Conservation (phyloP, 2,888 invertebrate species). For the Cantharis rustica region DNA sequence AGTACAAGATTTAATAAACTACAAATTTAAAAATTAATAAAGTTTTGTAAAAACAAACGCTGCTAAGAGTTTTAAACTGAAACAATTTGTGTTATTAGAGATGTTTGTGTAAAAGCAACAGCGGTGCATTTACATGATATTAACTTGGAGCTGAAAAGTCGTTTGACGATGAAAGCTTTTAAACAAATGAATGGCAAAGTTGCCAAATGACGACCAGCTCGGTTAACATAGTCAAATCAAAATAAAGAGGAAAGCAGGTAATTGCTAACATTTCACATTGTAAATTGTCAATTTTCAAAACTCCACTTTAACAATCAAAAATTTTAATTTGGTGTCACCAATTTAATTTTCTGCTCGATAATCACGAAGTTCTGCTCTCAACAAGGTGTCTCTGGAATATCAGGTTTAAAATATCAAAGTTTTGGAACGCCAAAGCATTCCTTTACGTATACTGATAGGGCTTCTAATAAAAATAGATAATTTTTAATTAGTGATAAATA, state of each 20-base stretch:
- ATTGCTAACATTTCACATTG: not conserved
- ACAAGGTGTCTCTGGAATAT: too few species aligned
- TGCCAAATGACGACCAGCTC: not conserved
- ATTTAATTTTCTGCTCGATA: too few species aligned
- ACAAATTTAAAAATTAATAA: not conserved
- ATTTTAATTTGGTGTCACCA: too few species aligned
- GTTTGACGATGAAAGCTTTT: slow-evolving; percentile 19
- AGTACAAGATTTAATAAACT: not conserved
- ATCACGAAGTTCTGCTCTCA: too few species aligned
- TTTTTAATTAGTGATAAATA: too few species aligned
- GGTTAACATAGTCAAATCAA: slow-evolving; percentile 10
- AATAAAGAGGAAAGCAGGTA: not conserved
- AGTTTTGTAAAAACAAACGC: not conserved
- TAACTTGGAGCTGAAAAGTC: slow-evolving; percentile 1
- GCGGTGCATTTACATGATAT: slow-evolving; percentile 15
- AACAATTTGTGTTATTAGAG: not conserved
- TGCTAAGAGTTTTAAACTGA: not conserved
- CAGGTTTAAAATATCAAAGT: too few species aligned
- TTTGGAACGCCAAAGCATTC: too few species aligned
- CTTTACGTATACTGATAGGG: too few species aligned
- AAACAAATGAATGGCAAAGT: slow-evolving; percentile 14
- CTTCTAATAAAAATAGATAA: too few species aligned
- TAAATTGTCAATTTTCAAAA: not conserved
- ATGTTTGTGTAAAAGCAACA: not conserved
- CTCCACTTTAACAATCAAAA: not conserved